Conservation (phyloP, 2,888 invertebrate genomes). For the Ornithoptera alexandrae region DNA sequence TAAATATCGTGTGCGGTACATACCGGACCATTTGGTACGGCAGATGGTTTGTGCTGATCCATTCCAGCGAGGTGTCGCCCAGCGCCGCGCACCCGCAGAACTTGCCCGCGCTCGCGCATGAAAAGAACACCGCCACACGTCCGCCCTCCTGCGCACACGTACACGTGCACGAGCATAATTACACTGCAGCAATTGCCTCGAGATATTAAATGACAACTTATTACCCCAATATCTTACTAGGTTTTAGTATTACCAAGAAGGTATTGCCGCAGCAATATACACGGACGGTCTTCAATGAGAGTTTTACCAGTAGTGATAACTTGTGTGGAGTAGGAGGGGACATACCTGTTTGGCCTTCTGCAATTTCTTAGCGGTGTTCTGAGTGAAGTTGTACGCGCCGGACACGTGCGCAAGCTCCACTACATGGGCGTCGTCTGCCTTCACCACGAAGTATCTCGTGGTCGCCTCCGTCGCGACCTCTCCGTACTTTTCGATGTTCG, state of each 20-base stretch:
- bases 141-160: constrained; percentile 52
- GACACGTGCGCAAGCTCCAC: constrained; percentile 79
- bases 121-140: constrained; percentile 61
- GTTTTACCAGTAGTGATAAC: too few species aligned
- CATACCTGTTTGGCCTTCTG: constrained; percentile 80
- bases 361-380: constrained; percentile 81
- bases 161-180: too few species aligned
- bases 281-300: too few species aligned
- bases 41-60: constrained; percentile 58
- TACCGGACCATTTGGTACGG: constrained; percentile 63
- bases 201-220: not conserved
- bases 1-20: constrained; percentile 28
- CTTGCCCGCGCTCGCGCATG: constrained; percentile 58
- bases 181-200: too few species aligned
- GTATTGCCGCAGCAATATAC: too few species aligned
- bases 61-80: constrained; percentile 52
- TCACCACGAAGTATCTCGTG: constrained; percentile 80
- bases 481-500: constrained; percentile 66
- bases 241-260: too few species aligned
- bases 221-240: too few species aligned
- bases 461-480: constrained; percentile 39
- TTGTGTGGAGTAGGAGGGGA: too few species aligned
- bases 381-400: constrained; percentile 81
- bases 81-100: constrained; percentile 60
- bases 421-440: constrained; percentile 76